Evolutionary conservation across 2,797 vertebrate species (phyloP), one percentile per base, ranked within the genome.

Genomic region (Melanotaenia maccullochi): DNA sequence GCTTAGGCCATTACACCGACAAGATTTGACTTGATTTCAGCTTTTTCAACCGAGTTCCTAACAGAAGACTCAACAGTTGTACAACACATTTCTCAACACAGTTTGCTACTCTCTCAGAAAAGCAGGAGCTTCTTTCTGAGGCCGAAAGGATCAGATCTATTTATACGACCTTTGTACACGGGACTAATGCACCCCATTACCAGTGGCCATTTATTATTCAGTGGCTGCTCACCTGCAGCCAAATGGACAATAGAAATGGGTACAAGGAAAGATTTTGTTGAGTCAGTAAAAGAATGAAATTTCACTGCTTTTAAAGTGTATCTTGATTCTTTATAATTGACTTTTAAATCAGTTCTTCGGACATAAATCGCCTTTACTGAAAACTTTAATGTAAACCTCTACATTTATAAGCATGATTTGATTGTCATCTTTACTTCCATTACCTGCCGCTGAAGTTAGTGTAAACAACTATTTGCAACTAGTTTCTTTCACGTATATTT

Each of bases 141-240:
- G 44, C 68, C 63, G 61, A 36, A 72, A 79, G 73, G 78, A 82
- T 89, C 81, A 70, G 51, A 87, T 92, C 90, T 92, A 93, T 94
- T 91, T 91, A 90, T 90, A 90, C 80, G 89, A 92, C 88, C 89
- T 91, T 83, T 87, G 84, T 85, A 84, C 64, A 44, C 56, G 65
- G 90, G 85, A 89, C 87, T 91, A 90, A 93, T 92, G 89, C 73
- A 82, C 71, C 81, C 92, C 88, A 93, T 94, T 92, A 93, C 87
- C 72, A 85, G 73, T 6, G 47, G 60, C 60, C 84, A 92, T 94
- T 92, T 81, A 93, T 95, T 92, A 94, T 95, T 93, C 84, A 93
- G 79, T 24, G 73, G 78, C 89, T 60, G 81, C 85, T 94, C 92
- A 94, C 92, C 92, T 94, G 75, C 87, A 87, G 89, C 90, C 84